A percentile compares a stretch with the other conserved stretches of the same genome.
phyloP scores from a whole-genome alignment of 2,888 invertebrate genomes.

The Dryobota labecula region DNA sequence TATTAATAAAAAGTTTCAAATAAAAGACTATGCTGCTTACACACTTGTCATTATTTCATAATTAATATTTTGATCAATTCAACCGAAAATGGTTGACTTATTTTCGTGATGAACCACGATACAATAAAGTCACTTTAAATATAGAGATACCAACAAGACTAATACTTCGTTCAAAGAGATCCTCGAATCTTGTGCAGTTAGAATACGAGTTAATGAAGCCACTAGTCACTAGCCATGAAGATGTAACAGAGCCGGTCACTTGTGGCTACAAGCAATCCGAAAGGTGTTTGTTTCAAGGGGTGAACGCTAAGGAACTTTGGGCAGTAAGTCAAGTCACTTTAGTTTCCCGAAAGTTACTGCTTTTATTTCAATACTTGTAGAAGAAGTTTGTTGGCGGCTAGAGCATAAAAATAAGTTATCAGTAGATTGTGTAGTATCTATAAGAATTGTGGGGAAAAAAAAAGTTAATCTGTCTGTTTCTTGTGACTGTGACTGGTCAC shows the following conservation, averaged over 20 bases:
- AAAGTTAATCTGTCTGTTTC: neutral
- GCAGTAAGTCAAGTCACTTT: constrained; percentile 53
- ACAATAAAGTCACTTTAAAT: neutral
- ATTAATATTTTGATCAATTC: neutral
- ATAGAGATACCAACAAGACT: neutral
- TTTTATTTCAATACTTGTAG: constrained; percentile 20
- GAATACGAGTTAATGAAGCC: constrained; percentile 33
- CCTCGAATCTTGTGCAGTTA: constrained; percentile 8
- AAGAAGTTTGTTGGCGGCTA: constrained; percentile 4
- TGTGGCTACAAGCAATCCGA: constrained; percentile 50
- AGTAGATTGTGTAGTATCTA: constrained; percentile 8
- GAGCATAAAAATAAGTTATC: constrained; percentile 23
- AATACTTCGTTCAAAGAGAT: constrained; percentile 24
- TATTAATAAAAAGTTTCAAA: too few species aligned
- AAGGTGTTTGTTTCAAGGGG: constrained; percentile 52
- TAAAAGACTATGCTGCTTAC: neutral
- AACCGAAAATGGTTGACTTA: neutral
- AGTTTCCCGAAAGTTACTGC: constrained; percentile 27
- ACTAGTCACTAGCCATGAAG: constrained; percentile 31
- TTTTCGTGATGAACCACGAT: neutral
- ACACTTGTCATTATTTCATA: neutral
- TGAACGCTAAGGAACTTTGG: constrained; percentile 10
- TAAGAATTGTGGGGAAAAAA: neutral
- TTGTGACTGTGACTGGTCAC: neutral
- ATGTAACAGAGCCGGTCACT: constrained; percentile 46